Evolutionary conservation across 2,797 vertebrate genomes (phyloP), one percentile per base, ranked within the genome.

Genomic region (Glossophaga mutica): DNA sequence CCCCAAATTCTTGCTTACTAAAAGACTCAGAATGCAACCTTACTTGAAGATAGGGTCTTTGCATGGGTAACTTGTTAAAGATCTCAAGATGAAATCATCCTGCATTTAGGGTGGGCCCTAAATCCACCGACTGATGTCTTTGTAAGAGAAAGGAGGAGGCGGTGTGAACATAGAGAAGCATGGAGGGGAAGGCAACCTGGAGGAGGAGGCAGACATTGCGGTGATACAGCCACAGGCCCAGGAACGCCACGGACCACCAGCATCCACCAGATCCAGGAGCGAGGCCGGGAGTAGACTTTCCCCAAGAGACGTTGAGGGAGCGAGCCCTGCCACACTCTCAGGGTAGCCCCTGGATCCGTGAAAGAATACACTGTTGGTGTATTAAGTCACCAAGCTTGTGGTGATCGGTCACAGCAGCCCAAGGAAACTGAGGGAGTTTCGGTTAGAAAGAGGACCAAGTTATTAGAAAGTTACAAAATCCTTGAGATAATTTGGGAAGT

Each of bases 261-360:
- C 21, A 32, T 15, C 32, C 52, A 6, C 50, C 5, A 12, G 59
- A 55, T 15, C 4, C 0, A 29, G 79, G 26, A 68, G 11, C 39
- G 8, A 62, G 19, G 42, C 14, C 0, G 18, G 39, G 21, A 32
- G 29, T 6, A 34, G 16, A 55, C 5, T 15, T 22, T 70, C 46
- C 32, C 42, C 7, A 0, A 1, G 48, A 18, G 48, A 7, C 37
- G 57, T 48, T 4, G 7, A 42, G 24, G 29, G 29, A 39, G 9
- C 0, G 3, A 0, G 16, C 4, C 4, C 42, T 44, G 4, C 19
- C 24, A 34, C 3, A 44, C n/a, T 18, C 59, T 29, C 12, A n/a
- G n/a, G 34, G 12, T 1, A 44, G 46, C 12, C 67, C 34, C 59
- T 18, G 1, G 15, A 14, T 81, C 32, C 77, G 48, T 39, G n/a